phyloP scores from a whole-genome alignment of 2,888 invertebrate genomes.

The Spisula solida region DNA sequence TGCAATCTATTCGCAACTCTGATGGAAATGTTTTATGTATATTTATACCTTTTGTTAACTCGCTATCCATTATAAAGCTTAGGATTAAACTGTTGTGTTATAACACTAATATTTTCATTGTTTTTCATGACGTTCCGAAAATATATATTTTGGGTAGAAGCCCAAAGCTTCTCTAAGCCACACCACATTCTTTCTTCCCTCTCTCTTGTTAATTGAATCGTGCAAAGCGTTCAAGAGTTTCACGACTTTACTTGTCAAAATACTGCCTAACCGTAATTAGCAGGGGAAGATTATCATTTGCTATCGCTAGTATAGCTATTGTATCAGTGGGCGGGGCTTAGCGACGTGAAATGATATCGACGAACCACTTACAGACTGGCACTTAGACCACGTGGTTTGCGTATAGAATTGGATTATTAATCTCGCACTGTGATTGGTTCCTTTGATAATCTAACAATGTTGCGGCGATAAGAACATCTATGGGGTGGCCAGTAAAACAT shows the following conservation, averaged over 20 bases:
- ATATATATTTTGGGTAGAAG: slow-evolving; percentile 65
- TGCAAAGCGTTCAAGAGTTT: slow-evolving; percentile 46
- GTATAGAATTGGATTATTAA: slow-evolving; percentile 40
- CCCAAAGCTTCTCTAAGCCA: slow-evolving; percentile 46
- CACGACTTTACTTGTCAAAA: slow-evolving; percentile 46
- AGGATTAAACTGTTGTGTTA: slow-evolving; percentile 61
- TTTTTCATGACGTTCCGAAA: slow-evolving; percentile 64
- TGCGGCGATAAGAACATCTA: slow-evolving; percentile 42
- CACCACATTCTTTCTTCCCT: slow-evolving; percentile 44
- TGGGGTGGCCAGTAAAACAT: slow-evolving; percentile 52
- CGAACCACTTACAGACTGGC: background rate
- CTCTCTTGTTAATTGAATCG: slow-evolving; percentile 58
- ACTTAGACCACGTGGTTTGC: slow-evolving; percentile 47
- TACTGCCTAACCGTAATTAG: slow-evolving; percentile 43
- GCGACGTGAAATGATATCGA: background rate
- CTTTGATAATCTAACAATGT: slow-evolving; percentile 7
- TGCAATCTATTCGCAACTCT: slow-evolving; percentile 54
- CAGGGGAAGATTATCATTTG: slow-evolving; percentile 40
- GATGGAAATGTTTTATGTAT: slow-evolving; percentile 59
- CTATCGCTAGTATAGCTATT: slow-evolving; percentile 8
- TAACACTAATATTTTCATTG: slow-evolving; percentile 73
- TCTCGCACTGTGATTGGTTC: slow-evolving; percentile 45
- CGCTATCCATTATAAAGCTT: slow-evolving; percentile 53
- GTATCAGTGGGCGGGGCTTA: slow-evolving; percentile 47
- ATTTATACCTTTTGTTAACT: slow-evolving; percentile 62